Base-by-base conservation (phyloP, 2,888 invertebrate species). In the Sphaeridia pumilis region DNA sequence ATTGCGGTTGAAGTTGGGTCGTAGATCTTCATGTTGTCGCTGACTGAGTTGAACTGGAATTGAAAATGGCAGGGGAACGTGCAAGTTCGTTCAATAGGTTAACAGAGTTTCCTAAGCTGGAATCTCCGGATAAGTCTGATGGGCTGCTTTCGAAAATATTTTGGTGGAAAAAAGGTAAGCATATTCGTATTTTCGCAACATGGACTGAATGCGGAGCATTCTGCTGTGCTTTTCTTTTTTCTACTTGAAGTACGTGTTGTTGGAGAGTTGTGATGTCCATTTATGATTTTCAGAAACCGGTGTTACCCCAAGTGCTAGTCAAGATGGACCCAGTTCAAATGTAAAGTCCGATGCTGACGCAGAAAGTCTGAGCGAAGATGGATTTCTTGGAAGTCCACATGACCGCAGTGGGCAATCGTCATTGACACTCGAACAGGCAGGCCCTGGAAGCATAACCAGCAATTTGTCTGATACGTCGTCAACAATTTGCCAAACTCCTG, bases 101-200 rank as follows among this genome's bases (percentile, higher is more conserved):
- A 56, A 86, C 86, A 10, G 83, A 85, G 70, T 87, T 87, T 68
- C 82, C 83, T 48, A 82, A 86, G 24, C 75, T 85, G 55, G 84
- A 83, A 69, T 76, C 83, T 0, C 86, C 87, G 67, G 79, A 82
- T 25, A 80, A 78, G 60, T 81, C 82, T 64, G 81, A 83, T 63
- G 80, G 80, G 21, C 80, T 84, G 25, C 77, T 85, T 62, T 81
- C 83, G 21, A 83, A 83, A 69, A 74, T 87, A 60, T 84, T 85
- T 56, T 69, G 68, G 49, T 68, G 64, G 64, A 54, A 57, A 36
- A 62, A 60, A 46, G 35, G 56, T 48, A 60, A 59, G 57, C 44
- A 31, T 75, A 81, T 61, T 76, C n/a, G 77, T 76, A 17, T 46
- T 27, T 3, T 27, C 27, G 20, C 10, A n/a, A 26, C 7, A n/a